Evolutionary conservation across 2,113 vertebrate genomes (phyloP).

Genomic region (Lasiurus borealis): DNA sequence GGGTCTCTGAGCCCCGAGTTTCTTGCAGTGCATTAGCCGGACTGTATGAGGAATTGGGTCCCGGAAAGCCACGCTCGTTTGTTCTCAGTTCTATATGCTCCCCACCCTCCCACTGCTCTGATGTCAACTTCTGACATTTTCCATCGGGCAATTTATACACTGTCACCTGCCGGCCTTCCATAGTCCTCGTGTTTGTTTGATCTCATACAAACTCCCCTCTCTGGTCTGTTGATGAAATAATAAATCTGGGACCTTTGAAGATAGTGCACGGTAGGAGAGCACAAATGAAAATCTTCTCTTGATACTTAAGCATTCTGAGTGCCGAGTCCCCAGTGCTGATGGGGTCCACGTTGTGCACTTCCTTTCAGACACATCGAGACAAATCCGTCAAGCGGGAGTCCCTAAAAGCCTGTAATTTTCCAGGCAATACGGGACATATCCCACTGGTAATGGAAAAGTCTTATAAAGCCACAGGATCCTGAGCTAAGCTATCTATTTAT

Average conservation of each 20-base stretch:
- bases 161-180: slow-evolving; percentile 77
- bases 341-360: slow-evolving; percentile 36
- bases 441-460: slow-evolving; percentile 74
- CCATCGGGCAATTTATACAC: slow-evolving; percentile 75
- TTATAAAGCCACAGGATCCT: slow-evolving; percentile 61
- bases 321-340: slow-evolving; percentile 49
- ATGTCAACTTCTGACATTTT: slow-evolving; percentile 82
- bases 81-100: slow-evolving; percentile 58
- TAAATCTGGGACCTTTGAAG: slow-evolving; percentile 82
- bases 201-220: slow-evolving; percentile 80
- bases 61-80: slow-evolving; percentile 63
- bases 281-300: slow-evolving; percentile 73
- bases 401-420: slow-evolving; percentile 79
- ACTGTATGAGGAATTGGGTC: slow-evolving; percentile 46
- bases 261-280: slow-evolving; percentile 60
- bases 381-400: slow-evolving; percentile 69
- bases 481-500: slow-evolving; percentile 70
- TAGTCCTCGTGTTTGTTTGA: slow-evolving; percentile 78
- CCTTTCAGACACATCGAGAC: slow-evolving; percentile 67
- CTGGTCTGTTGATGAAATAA: slow-evolving; percentile 82
- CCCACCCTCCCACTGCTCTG: slow-evolving; percentile 58
- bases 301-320: slow-evolving; percentile 70
- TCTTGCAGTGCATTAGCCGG: slow-evolving; percentile 42
- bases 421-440: slow-evolving; percentile 50
- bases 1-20: slow-evolving; percentile 9